Base-by-base conservation (phyloP, 2,888 invertebrate species). In the Cantharis flavilabris region DNA sequence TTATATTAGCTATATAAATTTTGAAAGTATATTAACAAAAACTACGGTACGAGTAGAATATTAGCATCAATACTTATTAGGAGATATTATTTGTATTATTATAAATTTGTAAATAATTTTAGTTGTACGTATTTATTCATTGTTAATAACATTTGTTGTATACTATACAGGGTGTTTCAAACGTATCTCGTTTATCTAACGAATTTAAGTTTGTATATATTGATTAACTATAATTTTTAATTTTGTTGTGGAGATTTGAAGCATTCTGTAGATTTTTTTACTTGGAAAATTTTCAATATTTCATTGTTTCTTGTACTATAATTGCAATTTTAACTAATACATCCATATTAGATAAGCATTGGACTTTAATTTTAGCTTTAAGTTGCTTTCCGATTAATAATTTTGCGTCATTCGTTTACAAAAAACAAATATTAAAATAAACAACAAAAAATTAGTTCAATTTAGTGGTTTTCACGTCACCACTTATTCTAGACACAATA, bases 261-360 rank as follows among this genome's bases (percentile, higher is more conserved):
- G 26, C 65, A 18, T 26, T 18, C 65, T 23, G 23, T 67, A 67
- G 20, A 49, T n/a, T 49, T 49, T 49, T 49, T 49, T 49, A 49
- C 49, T 49, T 49, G 49, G n/a, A 14, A 7, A 67, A 16, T 67
- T 67, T 67, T 67, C n/a, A 67, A 67, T 67, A 67, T 67, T 67
- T 23, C 7, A 26, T 26, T 23, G 65, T 67, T 67, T 67, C 26
- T 67, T 67, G n/a, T 67, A 67, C 26, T 67, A 67, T 67, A 67
- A 67, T 81, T 81, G 80, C 82, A 83, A 79, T 84, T 85, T 85
- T 85, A 85, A 82, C 84, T 81, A 84, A 84, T 82, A 81, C 79
- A 81, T 77, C 75, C 77, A 80, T 80, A 79, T 72, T 75, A 75
- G 69, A 70, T 67, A 23, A 49, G 13, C 26, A 23, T 23, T 67